Percentiles rank a stretch among this genome's conserved stretches.
Evolutionary conservation across 2,888 invertebrate species (phyloP).

Genomic region (Patella caerulea): DNA sequence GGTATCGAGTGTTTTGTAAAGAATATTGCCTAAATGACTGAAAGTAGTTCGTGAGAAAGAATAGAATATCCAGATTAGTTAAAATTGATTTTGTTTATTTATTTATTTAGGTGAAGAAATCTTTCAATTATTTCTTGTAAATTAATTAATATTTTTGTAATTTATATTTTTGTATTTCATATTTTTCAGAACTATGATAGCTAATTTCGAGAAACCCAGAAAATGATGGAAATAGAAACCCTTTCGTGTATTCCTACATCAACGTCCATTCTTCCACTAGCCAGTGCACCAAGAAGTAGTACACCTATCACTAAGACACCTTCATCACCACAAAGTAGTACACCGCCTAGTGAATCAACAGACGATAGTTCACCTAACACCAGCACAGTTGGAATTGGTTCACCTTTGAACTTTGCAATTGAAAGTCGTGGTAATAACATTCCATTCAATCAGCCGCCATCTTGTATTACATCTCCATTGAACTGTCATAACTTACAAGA

Average conservation of each 20-base stretch:
- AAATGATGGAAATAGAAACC: constrained; percentile 50
- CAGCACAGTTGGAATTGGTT: neutral
- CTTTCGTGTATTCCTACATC: constrained; percentile 32
- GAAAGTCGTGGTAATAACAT: constrained; percentile 4
- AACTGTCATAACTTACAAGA: neutral
- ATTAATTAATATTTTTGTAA: too few relatives aligned
- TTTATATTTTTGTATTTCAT: too few relatives aligned
- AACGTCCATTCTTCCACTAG: constrained; percentile 1
- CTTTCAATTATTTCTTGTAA: too few relatives aligned
- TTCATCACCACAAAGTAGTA: neutral
- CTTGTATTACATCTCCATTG: neutral
- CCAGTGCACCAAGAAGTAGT: constrained; percentile 4
- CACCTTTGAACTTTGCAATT: neutral
- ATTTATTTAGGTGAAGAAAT: too few relatives aligned
- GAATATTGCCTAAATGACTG: too few relatives aligned
- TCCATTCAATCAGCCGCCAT: constrained; percentile 12
- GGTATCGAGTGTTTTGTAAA: too few relatives aligned
- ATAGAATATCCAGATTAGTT: too few relatives aligned
- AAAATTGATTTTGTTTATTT: too few relatives aligned
- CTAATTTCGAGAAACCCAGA: constrained; percentile 6
- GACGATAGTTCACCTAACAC: neutral
- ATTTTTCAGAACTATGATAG: constrained; percentile 8
- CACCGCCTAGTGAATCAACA: constrained; percentile 1
- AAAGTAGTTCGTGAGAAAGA: too few relatives aligned
- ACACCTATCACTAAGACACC: constrained; percentile 1